These are phyloP conservation scores for Eulemur albifrons DNA, from an alignment of 2,797 vertebrate species.

Conservation along the genomic window DNA sequence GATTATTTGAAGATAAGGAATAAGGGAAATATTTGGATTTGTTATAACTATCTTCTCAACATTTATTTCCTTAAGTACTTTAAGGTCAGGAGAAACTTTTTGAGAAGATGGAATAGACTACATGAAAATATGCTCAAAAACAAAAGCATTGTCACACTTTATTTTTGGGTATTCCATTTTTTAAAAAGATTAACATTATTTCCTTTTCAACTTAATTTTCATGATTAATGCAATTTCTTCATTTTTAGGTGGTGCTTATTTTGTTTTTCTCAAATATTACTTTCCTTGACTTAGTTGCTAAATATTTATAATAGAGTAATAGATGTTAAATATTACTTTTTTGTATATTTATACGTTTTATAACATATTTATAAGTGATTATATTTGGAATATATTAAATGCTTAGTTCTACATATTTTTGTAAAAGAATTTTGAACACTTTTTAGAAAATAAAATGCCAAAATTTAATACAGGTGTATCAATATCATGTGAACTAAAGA, in stretches of 20 bases:
- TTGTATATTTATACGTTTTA: background rate
- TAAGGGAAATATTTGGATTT: background rate
- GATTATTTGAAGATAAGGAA: background rate
- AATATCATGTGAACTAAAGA: background rate
- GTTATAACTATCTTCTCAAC: background rate
- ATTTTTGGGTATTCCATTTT: background rate
- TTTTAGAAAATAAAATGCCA: background rate
- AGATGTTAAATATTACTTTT: background rate
- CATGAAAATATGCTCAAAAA: background rate
- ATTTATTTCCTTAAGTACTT: background rate
- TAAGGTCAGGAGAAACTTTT: background rate
- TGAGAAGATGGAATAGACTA: background rate
- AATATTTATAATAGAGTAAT: background rate
- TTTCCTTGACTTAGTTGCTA: slow-evolving; percentile 9
- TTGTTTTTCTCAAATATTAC: background rate
- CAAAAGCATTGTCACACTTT: background rate
- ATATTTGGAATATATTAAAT: background rate
- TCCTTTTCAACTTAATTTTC: slow-evolving; percentile 10
- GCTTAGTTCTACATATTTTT: background rate
- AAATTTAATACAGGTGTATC: background rate
- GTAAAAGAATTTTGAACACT: background rate
- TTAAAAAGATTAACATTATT: background rate
- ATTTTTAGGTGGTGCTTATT: background rate
- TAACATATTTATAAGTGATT: background rate
- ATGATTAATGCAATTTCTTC: background rate